phyloP scores from a whole-genome alignment of 2,888 invertebrate genomes.

The Melinaea marsaeus region DNA sequence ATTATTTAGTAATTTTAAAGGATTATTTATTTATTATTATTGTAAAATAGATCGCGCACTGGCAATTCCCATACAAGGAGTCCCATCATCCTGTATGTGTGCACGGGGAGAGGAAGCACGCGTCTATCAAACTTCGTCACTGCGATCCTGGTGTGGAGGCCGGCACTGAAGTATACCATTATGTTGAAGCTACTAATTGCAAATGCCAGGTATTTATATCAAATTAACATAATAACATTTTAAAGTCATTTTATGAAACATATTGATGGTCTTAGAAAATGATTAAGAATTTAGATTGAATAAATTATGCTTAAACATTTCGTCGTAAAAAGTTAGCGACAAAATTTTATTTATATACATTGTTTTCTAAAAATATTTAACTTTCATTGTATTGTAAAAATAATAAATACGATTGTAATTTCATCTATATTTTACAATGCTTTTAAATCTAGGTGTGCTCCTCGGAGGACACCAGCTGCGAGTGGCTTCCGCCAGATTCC shows the following conservation, averaged over 20 bases:
- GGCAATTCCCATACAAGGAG: conserved; percentile 92
- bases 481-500: conserved; percentile 71
- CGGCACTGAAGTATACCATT: conserved; percentile 85
- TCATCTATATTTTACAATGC: background rate
- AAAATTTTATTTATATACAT: too few relatives aligned
- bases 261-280: too few relatives aligned
- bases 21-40: background rate
- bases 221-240: background rate
- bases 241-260: background rate
- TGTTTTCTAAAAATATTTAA: too few relatives aligned
- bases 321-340: too few relatives aligned
- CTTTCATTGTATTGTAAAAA: too few relatives aligned
- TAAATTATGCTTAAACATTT: too few relatives aligned
- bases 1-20: background rate
- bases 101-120: conserved; percentile 82
- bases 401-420: background rate
- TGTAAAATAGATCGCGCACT: conserved; percentile 84
- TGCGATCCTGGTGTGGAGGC: conserved; percentile 86
- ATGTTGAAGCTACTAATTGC: conserved; percentile 87
- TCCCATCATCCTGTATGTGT: conserved; percentile 92
- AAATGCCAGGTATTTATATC: conserved; percentile 77
- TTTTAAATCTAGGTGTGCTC: conserved; percentile 56
- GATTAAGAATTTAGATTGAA: background rate
- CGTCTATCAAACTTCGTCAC: conserved; percentile 81
- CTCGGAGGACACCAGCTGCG: conserved; percentile 72